A percentile compares a stretch with the other conserved stretches of the same genome.
Evolutionary conservation across 1,140 invertebrate species (phyloP).

Genomic region (Copidosoma floridanum): DNA sequence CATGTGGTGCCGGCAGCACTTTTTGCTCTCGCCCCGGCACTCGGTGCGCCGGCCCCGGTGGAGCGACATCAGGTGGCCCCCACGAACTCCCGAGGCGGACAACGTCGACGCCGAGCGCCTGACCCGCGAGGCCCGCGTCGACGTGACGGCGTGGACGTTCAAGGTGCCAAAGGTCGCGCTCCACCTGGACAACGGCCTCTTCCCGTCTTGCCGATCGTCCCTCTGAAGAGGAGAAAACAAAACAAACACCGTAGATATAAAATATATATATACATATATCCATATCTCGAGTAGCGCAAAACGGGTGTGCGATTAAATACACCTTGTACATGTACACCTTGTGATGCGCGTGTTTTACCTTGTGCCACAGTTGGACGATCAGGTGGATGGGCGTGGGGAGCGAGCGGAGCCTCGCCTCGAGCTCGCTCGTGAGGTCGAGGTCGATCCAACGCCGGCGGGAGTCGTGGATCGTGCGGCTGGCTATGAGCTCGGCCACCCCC

Average conservation of each 20-base stretch:
- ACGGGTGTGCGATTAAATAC: too few relatives aligned
- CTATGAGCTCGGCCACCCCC: not conserved
- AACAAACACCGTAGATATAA: too few relatives aligned
- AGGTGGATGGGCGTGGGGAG: not conserved
- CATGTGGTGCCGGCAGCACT: slow-evolving; percentile 68
- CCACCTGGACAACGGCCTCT: not conserved
- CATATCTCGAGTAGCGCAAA: too few relatives aligned
- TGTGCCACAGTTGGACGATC: slow-evolving; percentile 1
- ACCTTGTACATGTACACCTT: too few relatives aligned
- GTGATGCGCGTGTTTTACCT: slow-evolving; percentile 6
- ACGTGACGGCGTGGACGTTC: slow-evolving; percentile 2
- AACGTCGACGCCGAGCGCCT: not conserved
- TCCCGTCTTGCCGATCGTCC: not conserved
- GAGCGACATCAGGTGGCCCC: slow-evolving; percentile 44
- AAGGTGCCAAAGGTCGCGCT: not conserved
- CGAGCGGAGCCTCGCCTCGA: not conserved
- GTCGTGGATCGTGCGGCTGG: not conserved
- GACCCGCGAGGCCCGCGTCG: not conserved
- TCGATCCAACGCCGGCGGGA: slow-evolving; percentile 12
- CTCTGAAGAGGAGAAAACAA: too few relatives aligned
- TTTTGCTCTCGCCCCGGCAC: slow-evolving; percentile 56
- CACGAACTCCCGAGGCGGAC: slow-evolving; percentile 31
- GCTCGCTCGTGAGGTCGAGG: slow-evolving; percentile 14
- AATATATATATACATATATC: too few relatives aligned
- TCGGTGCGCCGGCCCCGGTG: slow-evolving; percentile 52